Evolutionary conservation across 2,888 invertebrate species (phyloP), one percentile per base, ranked within the genome.

Genomic region (Drosophila formosana): DNA sequence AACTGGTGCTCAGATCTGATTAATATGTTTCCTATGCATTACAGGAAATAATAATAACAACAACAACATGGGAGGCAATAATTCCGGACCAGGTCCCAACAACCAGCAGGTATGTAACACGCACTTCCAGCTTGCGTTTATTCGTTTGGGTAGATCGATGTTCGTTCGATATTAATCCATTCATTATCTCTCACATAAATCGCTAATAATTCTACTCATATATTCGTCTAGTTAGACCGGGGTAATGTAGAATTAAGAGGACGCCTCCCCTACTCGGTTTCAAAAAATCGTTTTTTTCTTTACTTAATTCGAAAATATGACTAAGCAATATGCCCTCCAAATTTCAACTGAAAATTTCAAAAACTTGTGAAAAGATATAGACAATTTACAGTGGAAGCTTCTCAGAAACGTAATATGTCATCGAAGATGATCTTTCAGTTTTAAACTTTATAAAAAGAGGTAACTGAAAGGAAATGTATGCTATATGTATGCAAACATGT

Each of bases 1-100:
- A 37, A 11, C n/a, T 37, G 37, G 37, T 37, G 37, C 28, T 18
- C 18, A 18, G 18, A 7, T 28, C 8, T 28, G 5, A 7, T 28
- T n/a, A 28, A 47, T n/a, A 13, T 4, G 7, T 7, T 28, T 28
- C 13, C 28, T 18, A 32, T 37, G 37, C 37, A 50, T 25, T 46
- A 5, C 13, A 76, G 80, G 72, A 25, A 86, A 63, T 26, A 61
- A 72, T 8, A 80, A 82, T 37, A 85, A 70, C 56, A 82, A 63
- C 55, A 63, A 72, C n/a, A 79, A 85, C 51, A 88, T 87, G 84
- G 65, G 55, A 37, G 85, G 85, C 41, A 80, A 75, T 41, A 87
- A 74, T 43, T 49, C 68, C 18, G 88, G 82, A 47, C 72, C 71
- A 18, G 50, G 78, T 26, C 50, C 49, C 25, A 75, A 75, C 30